These are phyloP conservation scores for Clarias macrocephalus DNA, from an alignment of 2,113 vertebrate species.

Conservation along the genomic window DNA sequence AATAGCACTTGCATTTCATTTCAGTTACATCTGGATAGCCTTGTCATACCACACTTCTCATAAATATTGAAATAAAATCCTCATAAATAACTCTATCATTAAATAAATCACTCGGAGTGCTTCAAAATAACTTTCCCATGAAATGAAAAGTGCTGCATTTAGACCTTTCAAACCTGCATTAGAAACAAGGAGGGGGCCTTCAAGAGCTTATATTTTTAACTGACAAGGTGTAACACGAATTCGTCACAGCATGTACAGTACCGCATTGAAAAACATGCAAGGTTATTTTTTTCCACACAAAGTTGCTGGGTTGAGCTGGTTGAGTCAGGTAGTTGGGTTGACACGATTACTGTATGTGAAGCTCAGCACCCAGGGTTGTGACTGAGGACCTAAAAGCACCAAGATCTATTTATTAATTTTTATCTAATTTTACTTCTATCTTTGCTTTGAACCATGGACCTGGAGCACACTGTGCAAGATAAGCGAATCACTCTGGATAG, in stretches of 20 bases:
- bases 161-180: background rate
- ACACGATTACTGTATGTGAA: background rate
- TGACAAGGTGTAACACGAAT: background rate
- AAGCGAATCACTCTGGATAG: background rate
- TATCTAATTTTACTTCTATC: background rate
- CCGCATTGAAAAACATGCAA: background rate
- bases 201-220: background rate
- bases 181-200: background rate
- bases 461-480: background rate
- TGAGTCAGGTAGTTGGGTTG: background rate
- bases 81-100: slow-evolving; percentile 70
- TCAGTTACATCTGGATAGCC: slow-evolving; percentile 64
- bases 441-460: background rate
- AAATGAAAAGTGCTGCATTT: slow-evolving; percentile 1
- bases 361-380: background rate
- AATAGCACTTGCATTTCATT: slow-evolving; percentile 63
- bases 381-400: background rate
- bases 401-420: background rate
- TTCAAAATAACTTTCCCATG: slow-evolving; percentile 54
- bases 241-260: background rate
- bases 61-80: slow-evolving; percentile 38
- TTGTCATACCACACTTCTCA: slow-evolving; percentile 53
- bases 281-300: background rate
- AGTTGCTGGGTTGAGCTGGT: background rate
- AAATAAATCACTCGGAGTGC: slow-evolving; percentile 67